A percentile compares a stretch with the other conserved stretches of the same genome.
Conservation (phyloP, 2,888 invertebrate genomes). For the Dascillus cervinus region DNA sequence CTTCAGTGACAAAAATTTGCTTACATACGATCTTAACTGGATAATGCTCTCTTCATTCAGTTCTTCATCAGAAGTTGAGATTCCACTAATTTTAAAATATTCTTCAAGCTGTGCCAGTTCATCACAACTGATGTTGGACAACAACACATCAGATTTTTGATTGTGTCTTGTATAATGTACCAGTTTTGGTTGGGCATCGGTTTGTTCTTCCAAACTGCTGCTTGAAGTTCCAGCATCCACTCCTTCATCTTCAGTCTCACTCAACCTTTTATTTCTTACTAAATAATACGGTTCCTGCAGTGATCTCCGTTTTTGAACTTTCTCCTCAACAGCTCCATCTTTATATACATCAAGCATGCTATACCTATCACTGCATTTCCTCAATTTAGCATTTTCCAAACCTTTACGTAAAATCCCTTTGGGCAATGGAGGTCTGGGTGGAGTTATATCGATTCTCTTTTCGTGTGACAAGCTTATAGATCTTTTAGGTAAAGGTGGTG, state of each 20-base stretch:
- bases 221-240: conserved; percentile 48
- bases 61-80: conserved; percentile 59
- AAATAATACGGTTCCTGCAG: conserved; percentile 63
- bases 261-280: conserved; percentile 34
- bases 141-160: conserved; percentile 26
- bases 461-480: conserved; percentile 56
- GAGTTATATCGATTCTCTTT: conserved; percentile 45
- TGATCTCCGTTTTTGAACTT: conserved; percentile 59
- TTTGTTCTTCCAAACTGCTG: conserved; percentile 52
- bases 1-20: conserved; percentile 62
- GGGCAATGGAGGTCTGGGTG: conserved; percentile 65
- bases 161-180: conserved; percentile 48
- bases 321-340: conserved; percentile 44
- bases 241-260: conserved; percentile 53
- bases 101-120: conserved; percentile 61
- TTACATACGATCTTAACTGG: conserved; percentile 62
- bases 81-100: conserved; percentile 62
- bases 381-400: conserved; percentile 47
- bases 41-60: conserved; percentile 62
- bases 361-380: conserved; percentile 51
- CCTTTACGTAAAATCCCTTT: conserved; percentile 64
- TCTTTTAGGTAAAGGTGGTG: conserved; percentile 58
- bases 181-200: conserved; percentile 32
- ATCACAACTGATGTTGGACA: conserved; percentile 50
- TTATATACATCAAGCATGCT: conserved; percentile 70